Conservation (phyloP, 2,797 vertebrate genomes). For the Danionella dracula region DNA sequence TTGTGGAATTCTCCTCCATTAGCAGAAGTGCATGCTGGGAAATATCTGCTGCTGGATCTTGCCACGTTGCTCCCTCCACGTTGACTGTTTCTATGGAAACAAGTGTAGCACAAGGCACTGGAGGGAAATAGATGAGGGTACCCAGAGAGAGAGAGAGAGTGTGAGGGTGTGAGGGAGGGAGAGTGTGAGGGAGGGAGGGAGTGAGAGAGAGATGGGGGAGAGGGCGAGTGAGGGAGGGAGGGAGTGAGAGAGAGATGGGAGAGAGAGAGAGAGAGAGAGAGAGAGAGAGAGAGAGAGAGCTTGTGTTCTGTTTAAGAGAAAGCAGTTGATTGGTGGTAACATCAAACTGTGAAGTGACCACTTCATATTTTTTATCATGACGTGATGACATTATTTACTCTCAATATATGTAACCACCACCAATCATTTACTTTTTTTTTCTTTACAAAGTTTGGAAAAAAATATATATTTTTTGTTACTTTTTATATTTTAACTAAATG, state of each 20-base stretch:
- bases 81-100: slow-evolving; percentile 49
- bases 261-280: too few species aligned
- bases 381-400: too few species aligned
- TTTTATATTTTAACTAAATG: too few species aligned
- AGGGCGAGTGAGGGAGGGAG: too few species aligned
- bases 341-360: slow-evolving; percentile 28
- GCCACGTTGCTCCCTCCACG: slow-evolving; percentile 41
- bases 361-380: too few species aligned
- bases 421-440: too few species aligned
- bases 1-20: slow-evolving; percentile 26
- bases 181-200: neutral
- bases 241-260: too few species aligned
- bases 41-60: slow-evolving; percentile 38
- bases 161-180: too few species aligned
- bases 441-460: too few species aligned
- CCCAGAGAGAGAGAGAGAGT: neutral
- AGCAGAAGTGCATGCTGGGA: slow-evolving; percentile 43
- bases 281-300: too few species aligned
- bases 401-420: too few species aligned
- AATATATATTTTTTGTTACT: too few species aligned
- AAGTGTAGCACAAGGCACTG: slow-evolving; percentile 15
- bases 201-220: neutral
- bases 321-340: slow-evolving; percentile 21
- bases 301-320: slow-evolving; percentile 12
- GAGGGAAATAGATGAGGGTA: neutral